Percentiles rank a stretch among this genome's conserved stretches.
phyloP scores from a whole-genome alignment of 2,113 vertebrate genomes.

The Astur gentilis region DNA sequence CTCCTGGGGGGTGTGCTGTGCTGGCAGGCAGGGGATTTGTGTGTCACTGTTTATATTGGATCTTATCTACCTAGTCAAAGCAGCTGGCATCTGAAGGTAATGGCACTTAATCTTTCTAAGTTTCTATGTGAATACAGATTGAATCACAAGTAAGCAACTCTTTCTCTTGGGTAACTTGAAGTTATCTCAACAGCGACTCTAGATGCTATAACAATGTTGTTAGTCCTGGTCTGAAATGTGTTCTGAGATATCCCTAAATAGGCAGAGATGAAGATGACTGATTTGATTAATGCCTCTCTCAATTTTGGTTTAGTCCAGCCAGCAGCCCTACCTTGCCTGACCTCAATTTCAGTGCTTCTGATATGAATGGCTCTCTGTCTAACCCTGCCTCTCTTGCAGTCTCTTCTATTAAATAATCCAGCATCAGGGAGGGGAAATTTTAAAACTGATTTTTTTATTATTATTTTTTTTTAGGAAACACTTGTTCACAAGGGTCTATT shows the following conservation, averaged over 20 bases:
- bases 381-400: background rate
- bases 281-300: background rate
- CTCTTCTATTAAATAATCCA: background rate
- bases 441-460: background rate
- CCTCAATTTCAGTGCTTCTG: background rate
- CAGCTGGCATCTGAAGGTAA: background rate
- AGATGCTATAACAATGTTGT: accelerated
- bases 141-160: background rate
- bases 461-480: background rate
- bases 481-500: background rate
- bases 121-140: background rate
- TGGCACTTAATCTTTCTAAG: background rate
- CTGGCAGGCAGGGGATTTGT: background rate
- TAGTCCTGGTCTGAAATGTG: background rate
- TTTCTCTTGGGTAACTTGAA: background rate
- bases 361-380: background rate
- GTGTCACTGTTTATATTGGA: background rate
- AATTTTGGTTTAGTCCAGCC: background rate
- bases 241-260: background rate
- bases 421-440: background rate
- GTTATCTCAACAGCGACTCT: background rate
- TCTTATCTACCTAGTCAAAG: background rate
- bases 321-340: background rate
- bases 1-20: background rate
- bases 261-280: background rate